phyloP scores from a whole-genome alignment of 2,113 vertebrate species.

The Crocuta crocuta region DNA sequence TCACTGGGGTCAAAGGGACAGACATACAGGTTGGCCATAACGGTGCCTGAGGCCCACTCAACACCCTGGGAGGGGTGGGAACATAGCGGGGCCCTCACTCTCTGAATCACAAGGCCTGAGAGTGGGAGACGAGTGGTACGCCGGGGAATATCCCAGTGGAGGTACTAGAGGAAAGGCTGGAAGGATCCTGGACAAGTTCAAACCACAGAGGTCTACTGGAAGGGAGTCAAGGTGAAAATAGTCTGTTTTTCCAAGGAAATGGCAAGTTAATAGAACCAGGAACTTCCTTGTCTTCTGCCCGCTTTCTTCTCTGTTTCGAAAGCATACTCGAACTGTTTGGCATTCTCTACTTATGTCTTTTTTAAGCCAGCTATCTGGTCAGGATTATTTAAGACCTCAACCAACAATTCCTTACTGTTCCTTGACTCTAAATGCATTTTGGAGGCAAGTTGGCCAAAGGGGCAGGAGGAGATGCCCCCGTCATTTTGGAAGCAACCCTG shows the following conservation, averaged over 20 bases:
- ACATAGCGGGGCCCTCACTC: background rate
- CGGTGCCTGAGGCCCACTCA: background rate
- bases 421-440: background rate
- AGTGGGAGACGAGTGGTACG: background rate
- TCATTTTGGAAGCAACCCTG: background rate
- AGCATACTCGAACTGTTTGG: background rate
- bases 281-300: slow-evolving; percentile 32
- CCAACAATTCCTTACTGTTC: background rate
- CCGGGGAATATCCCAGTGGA: background rate
- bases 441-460: background rate
- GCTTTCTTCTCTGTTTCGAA: slow-evolving; percentile 61
- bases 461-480: background rate
- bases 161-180: background rate
- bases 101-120: background rate
- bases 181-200: background rate
- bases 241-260: background rate
- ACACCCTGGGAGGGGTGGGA: background rate
- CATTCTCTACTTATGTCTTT: background rate
- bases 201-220: background rate
- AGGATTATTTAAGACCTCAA: background rate
- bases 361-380: background rate
- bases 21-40: background rate
- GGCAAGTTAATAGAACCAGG: background rate
- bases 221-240: background rate
- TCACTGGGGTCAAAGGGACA: background rate